Base-by-base conservation (phyloP, 2,888 invertebrate genomes). In the Holacanthella duospinosa region DNA sequence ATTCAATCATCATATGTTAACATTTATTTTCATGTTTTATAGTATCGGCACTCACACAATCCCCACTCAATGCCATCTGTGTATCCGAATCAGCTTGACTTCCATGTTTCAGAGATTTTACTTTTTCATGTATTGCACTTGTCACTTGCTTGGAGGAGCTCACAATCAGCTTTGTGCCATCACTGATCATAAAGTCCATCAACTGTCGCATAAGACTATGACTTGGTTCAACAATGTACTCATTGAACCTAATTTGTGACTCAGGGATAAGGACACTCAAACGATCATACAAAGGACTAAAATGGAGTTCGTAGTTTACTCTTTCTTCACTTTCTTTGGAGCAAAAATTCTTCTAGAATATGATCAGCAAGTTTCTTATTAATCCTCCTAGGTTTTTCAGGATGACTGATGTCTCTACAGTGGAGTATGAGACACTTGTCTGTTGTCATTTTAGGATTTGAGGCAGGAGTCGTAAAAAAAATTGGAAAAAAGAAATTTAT, bases 191-290 rank as follows among this genome's bases (percentile, higher is more conserved):
- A 71, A 85, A 85, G 73, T 89, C 88, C 73, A 95, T 79, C 88
- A 93, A 88, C 76, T 95, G 94, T 61, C 90, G 88, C 80, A 93
- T 89, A 6, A 95, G n/a, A n/a, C n/a, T n/a, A n/a, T n/a, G n/a
- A n/a, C n/a, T 88, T 21, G 95, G 95, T 74, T 93, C 93, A 55
- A 95, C 95, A 75, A 95, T 95, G 79, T 94, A 95, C 77, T 95
- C 93, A 74, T 96, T 96, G 79, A 95, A 95, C 75, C 94, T 93
- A 75, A 95, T 93, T 80, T 95, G 94, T 48, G 93, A 93, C 79
- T 94, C 92, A 0, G 94, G 92, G 25, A 95, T 89, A 24, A 92
- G 82, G 2, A 93, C 93, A 75, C 89, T 93, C 77, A 93, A 93
- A 71, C 94, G 83, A 79, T 95, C 94, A 79, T 94, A 95, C 53